Evolutionary conservation across 2,888 invertebrate genomes (phyloP).

Genomic region (Leptopilina myrica): DNA sequence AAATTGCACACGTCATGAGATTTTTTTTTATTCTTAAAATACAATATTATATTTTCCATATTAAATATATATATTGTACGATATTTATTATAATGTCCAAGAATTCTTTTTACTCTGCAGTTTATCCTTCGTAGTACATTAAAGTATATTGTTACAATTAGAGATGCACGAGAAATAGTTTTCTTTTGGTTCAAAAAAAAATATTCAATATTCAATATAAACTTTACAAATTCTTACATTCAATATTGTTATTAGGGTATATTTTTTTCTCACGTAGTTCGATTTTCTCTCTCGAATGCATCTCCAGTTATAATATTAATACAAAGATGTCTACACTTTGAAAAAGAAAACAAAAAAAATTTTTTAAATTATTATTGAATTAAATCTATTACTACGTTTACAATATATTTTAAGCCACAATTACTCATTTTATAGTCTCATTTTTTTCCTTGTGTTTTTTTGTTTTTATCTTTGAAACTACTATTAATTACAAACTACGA

Average conservation of each 20-base stretch:
- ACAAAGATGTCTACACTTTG: neutral
- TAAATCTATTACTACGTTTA: conserved; percentile 37
- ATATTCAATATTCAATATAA: too few relatives aligned
- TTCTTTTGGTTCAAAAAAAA: too few relatives aligned
- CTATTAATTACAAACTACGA: conserved; percentile 19
- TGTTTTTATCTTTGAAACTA: conserved; percentile 5
- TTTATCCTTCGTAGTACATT: conserved; percentile 1
- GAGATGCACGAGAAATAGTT: too few relatives aligned
- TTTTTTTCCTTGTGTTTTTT: conserved; percentile 9
- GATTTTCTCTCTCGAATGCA: too few relatives aligned
- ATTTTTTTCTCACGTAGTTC: too few relatives aligned
- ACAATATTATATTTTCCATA: neutral
- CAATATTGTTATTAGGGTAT: too few relatives aligned
- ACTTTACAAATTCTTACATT: too few relatives aligned
- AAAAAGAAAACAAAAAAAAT: neutral
- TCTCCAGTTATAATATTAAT: neutral
- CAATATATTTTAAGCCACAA: conserved; percentile 47
- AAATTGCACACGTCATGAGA: neutral
- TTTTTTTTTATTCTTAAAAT: neutral
- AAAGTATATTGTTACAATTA: neutral
- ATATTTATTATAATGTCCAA: conserved; percentile 45
- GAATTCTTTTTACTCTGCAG: conserved; percentile 29
- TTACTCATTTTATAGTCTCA: conserved; percentile 45
- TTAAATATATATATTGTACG: neutral
- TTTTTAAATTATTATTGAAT: neutral